These are phyloP conservation scores for Erythrolamprus reginae DNA, from an alignment of 2,113 vertebrate genomes.

Conservation along the genomic window DNA sequence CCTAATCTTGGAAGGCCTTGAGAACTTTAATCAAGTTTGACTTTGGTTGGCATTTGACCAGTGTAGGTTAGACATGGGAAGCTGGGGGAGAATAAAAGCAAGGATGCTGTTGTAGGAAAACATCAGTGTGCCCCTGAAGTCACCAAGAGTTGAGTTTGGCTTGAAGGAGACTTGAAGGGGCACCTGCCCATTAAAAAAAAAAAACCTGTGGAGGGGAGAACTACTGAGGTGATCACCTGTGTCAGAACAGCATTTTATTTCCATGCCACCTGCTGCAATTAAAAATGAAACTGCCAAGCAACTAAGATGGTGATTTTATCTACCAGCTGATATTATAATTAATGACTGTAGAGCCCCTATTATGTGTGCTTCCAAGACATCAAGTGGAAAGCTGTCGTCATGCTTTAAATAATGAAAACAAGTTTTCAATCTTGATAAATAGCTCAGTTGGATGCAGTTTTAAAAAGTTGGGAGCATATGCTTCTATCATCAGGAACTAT, in stretches of 20 bases:
- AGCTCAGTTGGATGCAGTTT: constrained; percentile 58
- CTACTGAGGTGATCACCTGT: constrained; percentile 31
- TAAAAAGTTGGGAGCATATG: constrained; percentile 61
- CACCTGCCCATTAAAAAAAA: constrained; percentile 41
- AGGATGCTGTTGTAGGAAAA: neutral
- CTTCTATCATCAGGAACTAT: constrained; percentile 55
- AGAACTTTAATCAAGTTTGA: neutral
- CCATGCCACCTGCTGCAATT: constrained; percentile 51
- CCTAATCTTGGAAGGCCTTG: neutral
- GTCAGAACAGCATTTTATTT: constrained; percentile 40
- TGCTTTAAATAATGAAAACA: constrained; percentile 67
- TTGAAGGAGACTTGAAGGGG: neutral
- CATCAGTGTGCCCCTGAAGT: neutral
- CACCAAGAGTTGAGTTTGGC: neutral
- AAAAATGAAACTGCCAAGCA: constrained; percentile 44
- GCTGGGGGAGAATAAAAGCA: neutral
- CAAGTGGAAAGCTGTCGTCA: constrained; percentile 54
- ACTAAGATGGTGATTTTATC: constrained; percentile 51
- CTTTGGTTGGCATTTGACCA: neutral
- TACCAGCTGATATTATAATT: constrained; percentile 56
- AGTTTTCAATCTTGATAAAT: constrained; percentile 61
- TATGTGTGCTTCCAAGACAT: constrained; percentile 56
- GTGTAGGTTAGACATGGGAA: neutral
- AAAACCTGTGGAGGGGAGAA: constrained; percentile 19
- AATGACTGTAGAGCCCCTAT: constrained; percentile 58